Base-by-base conservation (phyloP, 2,888 invertebrate species). In the Plagodis dolabraria region DNA sequence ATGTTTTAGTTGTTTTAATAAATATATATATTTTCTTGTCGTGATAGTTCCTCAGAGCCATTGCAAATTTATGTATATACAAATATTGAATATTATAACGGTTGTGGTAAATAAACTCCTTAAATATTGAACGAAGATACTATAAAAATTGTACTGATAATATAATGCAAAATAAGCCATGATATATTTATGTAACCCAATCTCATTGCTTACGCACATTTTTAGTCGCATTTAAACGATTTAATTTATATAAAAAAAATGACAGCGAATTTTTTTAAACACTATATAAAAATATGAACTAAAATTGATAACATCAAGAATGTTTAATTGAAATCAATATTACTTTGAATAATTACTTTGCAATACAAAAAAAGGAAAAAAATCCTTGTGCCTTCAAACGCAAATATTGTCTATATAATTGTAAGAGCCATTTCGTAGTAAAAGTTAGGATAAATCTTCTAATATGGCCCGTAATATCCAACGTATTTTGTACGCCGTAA, bases 121-220 rank as follows among this genome's bases (percentile, higher is more conserved):
- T 49, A 45, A 44, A 38, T 42, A 56, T 56, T 58, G 58, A 66
- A 64, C 49, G 36, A 57, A 22, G 22, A 22, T 22, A 22, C 22
- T 60, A 58, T 57, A 59, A 33, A 63, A 60, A 53, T 64, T 57
- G 59, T 63, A 66, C 58, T 66, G 68, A 66, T 64, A 56, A 54
- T 53, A 10, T 59, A 60, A 22, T 62, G 53, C 47, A 47, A 46
- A 47, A 57, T 57, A 48, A 54, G 55, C 55, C 50, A 59, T 56
- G 43, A 48, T 55, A 38, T 58, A 52, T 49, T 40, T 51, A 47
- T 54, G 38, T 63, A 57, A 60, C 45, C 47, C 33, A 60, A 58
- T 64, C 47, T 44, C 62, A 54, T 57, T 69, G 75, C 72, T 71
- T 78, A 73, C 78, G 79, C 82, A 80, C 78, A 82, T 70, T 66